A percentile compares a stretch with the other conserved stretches of the same genome.
These are phyloP conservation scores for Psix sp. DNA, from an alignment of 1,140 invertebrate genomes.

Conservation along the genomic window DNA sequence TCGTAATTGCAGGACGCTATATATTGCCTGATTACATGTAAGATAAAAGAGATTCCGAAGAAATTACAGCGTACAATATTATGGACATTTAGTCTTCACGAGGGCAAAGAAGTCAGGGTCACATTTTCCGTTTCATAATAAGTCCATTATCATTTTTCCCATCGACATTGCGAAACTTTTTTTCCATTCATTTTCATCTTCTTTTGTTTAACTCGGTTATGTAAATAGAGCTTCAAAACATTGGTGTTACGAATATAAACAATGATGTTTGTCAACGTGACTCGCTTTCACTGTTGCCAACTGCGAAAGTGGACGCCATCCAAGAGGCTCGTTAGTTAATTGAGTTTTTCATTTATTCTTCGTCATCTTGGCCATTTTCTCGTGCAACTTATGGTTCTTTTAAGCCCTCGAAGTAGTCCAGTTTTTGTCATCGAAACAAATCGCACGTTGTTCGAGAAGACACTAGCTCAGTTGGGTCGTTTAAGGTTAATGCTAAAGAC, in stretches of 20 bases:
- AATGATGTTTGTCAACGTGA: no score
- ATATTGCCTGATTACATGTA: conserved; percentile 55
- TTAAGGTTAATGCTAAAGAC: conserved; percentile 54
- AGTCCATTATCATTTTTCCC: conserved; percentile 50
- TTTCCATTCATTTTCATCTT: conserved; percentile 28
- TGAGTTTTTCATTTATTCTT: background rate
- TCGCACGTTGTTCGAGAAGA: conserved; percentile 39
- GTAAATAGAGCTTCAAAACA: no score
- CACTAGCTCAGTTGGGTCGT: conserved; percentile 32
- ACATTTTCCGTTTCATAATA: conserved; percentile 55
- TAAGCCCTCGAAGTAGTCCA: conserved; percentile 40
- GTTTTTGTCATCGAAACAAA: conserved; percentile 50
- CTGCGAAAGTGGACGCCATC: no score
- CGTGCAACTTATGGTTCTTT: conserved; percentile 3
- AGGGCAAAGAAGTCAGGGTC: conserved; percentile 45
- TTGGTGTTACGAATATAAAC: no score
- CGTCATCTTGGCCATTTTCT: conserved; percentile 5
- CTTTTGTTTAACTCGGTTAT: background rate
- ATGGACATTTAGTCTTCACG: conserved; percentile 52
- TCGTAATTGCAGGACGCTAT: conserved; percentile 59
- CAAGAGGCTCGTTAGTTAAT: background rate
- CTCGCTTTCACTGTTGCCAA: no score
- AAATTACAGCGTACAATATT: conserved; percentile 58
- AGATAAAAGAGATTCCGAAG: conserved; percentile 58
- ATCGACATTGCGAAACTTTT: conserved; percentile 40